Conservation (phyloP, 2,888 invertebrate species). For the Drosophila recens region DNA sequence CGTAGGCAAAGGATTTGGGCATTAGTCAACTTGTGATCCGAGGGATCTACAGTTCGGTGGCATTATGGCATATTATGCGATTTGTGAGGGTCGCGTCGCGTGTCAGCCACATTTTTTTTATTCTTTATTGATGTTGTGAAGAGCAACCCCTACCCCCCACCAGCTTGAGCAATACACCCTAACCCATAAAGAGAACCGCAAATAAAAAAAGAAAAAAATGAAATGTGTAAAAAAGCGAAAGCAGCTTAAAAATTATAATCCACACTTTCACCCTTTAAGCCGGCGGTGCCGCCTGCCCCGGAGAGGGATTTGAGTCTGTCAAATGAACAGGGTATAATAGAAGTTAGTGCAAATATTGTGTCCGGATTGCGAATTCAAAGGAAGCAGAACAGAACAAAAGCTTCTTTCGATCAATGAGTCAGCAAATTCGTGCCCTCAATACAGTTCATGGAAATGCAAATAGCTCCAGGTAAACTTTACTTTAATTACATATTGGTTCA, state of each 20-base stretch:
- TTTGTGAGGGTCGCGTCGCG: constrained; percentile 70
- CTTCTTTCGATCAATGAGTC: constrained; percentile 67
- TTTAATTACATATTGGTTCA: constrained; percentile 20
- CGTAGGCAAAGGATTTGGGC: constrained; percentile 27
- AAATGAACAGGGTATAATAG: constrained; percentile 29
- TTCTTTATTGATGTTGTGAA: constrained; percentile 7
- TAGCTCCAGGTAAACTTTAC: constrained; percentile 27
- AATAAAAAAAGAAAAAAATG: constrained; percentile 59
- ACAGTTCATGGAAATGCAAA: constrained; percentile 36
- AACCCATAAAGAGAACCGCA: constrained; percentile 64
- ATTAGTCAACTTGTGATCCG: constrained; percentile 45
- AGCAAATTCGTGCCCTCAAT: constrained; percentile 18
- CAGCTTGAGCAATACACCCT: constrained; percentile 27
- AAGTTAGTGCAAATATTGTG: constrained; percentile 41
- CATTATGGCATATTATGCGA: constrained; percentile 59
- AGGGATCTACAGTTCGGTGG: constrained; percentile 33
- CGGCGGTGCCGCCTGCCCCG: constrained; percentile 24
- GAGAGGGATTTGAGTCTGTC: constrained; percentile 20
- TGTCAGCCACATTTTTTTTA: constrained; percentile 68
- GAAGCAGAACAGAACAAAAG: constrained; percentile 59
- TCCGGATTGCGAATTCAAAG: constrained; percentile 34
- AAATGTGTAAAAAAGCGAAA: constrained; percentile 66
- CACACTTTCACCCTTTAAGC: constrained; percentile 76
- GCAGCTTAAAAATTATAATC: constrained; percentile 79
- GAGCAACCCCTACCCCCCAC: constrained; percentile 57